Conservation (phyloP, 2,888 invertebrate genomes). For the Drosophila melanosoma region DNA sequence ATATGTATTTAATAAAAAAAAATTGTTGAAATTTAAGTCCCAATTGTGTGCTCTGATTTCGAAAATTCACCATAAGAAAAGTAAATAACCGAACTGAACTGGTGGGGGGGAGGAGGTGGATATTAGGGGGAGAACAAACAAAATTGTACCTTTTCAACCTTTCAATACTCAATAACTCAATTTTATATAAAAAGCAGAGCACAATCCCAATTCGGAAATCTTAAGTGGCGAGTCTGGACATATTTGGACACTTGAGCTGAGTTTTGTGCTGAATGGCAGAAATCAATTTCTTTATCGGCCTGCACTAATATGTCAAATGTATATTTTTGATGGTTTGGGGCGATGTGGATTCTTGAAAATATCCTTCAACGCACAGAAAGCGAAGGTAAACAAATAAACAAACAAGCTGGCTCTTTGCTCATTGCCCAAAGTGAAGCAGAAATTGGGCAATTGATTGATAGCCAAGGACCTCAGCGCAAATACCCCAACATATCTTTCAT, state of each 20-base stretch:
- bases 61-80: constrained; percentile 6
- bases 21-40: constrained; percentile 2
- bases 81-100: constrained; percentile 9
- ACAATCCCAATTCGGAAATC: constrained; percentile 25
- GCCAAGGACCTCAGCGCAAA: constrained; percentile 38
- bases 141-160: constrained; percentile 54
- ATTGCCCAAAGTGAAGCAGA: constrained; percentile 45
- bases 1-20: neutral
- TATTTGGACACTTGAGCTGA: constrained; percentile 48
- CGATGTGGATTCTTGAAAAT: constrained; percentile 26
- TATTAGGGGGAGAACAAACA: constrained; percentile 1
- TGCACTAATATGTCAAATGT: constrained; percentile 76
- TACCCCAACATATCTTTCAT: constrained; percentile 24
- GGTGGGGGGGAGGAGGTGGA: neutral
- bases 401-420: constrained; percentile 48
- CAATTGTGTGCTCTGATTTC: neutral
- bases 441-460: constrained; percentile 71
- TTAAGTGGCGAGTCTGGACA: constrained; percentile 43
- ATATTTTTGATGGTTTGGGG: constrained; percentile 52
- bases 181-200: constrained; percentile 51
- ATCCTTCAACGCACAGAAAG: constrained; percentile 29
- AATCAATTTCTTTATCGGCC: constrained; percentile 77
- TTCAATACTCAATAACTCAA: constrained; percentile 63
- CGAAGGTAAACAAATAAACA: constrained; percentile 49
- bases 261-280: constrained; percentile 67